These are phyloP conservation scores for Abrostola tripartita DNA, from an alignment of 2,888 invertebrate genomes.

Conservation along the genomic window DNA sequence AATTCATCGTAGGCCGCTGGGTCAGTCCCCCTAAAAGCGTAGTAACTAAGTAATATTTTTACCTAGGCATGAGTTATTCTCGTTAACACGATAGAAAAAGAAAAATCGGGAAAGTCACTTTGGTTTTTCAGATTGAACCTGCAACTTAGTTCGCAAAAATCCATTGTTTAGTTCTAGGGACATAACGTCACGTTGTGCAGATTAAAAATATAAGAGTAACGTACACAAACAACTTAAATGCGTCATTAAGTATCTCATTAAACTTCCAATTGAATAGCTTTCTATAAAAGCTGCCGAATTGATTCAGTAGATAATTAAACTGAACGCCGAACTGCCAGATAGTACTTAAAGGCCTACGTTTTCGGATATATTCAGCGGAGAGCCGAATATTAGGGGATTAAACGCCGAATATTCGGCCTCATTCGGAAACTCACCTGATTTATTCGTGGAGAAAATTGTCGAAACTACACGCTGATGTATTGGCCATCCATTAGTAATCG, in stretches of 20 bases:
- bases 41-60: no score
- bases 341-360: slow-evolving; percentile 32
- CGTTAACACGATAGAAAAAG: no score
- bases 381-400: slow-evolving; percentile 53
- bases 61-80: no score
- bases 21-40: no score
- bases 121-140: no score
- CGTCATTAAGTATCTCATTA: no score
- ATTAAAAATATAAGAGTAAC: neutral
- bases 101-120: no score
- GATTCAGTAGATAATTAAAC: slow-evolving; percentile 26
- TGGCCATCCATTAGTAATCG: slow-evolving; percentile 45
- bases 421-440: slow-evolving; percentile 31
- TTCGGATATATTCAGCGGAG: slow-evolving; percentile 18
- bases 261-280: slow-evolving; percentile 16
- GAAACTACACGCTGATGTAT: slow-evolving; percentile 50
- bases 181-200: neutral
- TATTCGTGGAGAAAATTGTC: slow-evolving; percentile 58
- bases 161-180: neutral
- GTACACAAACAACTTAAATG: slow-evolving; percentile 4
- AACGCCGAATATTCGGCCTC: slow-evolving; percentile 35
- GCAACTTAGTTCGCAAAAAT: no score
- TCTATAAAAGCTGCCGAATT: slow-evolving; percentile 23
- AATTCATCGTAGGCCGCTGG: no score
- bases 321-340: slow-evolving; percentile 22